Conservation (phyloP, 2,797 vertebrate species). For the Chrysocyon brachyurus region DNA sequence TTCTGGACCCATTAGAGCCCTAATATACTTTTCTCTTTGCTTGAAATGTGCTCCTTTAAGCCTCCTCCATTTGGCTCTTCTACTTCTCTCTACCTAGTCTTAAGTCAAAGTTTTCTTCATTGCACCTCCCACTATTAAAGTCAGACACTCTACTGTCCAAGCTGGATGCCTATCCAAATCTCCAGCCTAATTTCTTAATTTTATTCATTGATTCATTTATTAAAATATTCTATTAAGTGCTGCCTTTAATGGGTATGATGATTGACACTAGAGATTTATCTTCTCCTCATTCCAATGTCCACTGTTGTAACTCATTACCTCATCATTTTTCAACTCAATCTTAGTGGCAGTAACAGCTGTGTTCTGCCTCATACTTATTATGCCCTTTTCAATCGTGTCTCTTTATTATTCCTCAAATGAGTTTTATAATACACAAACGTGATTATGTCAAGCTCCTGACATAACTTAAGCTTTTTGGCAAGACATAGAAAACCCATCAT, state of each 20-base stretch:
- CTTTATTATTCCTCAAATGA: slow-evolving; percentile 53
- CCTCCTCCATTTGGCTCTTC: neutral
- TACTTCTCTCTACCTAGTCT: neutral
- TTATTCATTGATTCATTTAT: slow-evolving; percentile 1
- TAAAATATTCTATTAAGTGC: neutral
- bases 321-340: slow-evolving; percentile 48
- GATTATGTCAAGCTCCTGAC: slow-evolving; percentile 17
- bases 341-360: slow-evolving; percentile 21
- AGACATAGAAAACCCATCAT: neutral
- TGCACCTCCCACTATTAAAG: neutral
- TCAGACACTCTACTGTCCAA: neutral
- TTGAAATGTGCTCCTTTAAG: neutral
- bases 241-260: neutral
- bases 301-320: slow-evolving; percentile 48
- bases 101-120: neutral
- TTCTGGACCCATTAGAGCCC: neutral
- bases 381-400: slow-evolving; percentile 39
- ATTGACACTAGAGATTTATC: neutral
- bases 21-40: neutral
- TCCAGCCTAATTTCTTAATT: neutral
- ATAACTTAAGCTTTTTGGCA: neutral
- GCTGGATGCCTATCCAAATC: neutral
- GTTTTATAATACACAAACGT: slow-evolving; percentile 50
- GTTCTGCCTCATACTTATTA: slow-evolving; percentile 50
- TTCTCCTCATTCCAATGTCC: neutral